These are phyloP conservation scores for Silvanus unidentatus DNA, from an alignment of 2,888 invertebrate genomes.

Conservation along the genomic window DNA sequence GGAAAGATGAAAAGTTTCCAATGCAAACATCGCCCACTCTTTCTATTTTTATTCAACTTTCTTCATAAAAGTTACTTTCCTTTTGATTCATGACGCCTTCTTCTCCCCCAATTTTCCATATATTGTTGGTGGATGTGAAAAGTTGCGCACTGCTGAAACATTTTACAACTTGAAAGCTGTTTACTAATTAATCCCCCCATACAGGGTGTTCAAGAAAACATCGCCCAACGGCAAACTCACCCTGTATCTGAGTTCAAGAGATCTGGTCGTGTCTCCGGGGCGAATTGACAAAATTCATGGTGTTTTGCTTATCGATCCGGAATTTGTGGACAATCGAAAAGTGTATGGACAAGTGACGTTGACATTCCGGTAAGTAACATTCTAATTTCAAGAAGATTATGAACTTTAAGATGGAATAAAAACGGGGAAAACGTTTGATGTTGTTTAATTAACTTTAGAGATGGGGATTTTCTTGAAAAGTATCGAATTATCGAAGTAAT, in stretches of 20 bases:
- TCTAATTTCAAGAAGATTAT: constrained; percentile 1
- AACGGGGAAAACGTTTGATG: background rate
- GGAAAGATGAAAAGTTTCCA: too few relatives aligned
- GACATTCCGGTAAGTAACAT: constrained; percentile 72
- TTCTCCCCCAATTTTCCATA: too few relatives aligned
- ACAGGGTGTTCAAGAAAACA: constrained; percentile 80
- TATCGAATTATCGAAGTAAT: too few relatives aligned
- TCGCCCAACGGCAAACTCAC: constrained; percentile 82
- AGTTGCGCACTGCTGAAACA: too few relatives aligned
- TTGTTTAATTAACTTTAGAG: background rate
- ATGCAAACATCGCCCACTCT: too few relatives aligned
- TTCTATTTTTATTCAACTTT: too few relatives aligned
- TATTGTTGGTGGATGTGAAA: too few relatives aligned
- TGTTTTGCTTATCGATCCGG: constrained; percentile 87
- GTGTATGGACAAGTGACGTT: constrained; percentile 81
- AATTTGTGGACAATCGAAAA: constrained; percentile 74
- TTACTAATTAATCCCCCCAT: too few relatives aligned
- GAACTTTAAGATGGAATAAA: background rate
- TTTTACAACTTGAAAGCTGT: too few relatives aligned
- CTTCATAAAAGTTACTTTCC: too few relatives aligned
- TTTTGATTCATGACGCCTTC: too few relatives aligned
- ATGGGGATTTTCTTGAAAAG: too few relatives aligned
- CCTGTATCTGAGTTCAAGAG: constrained; percentile 74
- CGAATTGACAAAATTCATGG: constrained; percentile 79
- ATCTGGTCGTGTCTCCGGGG: constrained; percentile 69